These are phyloP conservation scores for Neomorphus geoffroyi DNA, from an alignment of 2,797 vertebrate genomes.

Conservation along the genomic window DNA sequence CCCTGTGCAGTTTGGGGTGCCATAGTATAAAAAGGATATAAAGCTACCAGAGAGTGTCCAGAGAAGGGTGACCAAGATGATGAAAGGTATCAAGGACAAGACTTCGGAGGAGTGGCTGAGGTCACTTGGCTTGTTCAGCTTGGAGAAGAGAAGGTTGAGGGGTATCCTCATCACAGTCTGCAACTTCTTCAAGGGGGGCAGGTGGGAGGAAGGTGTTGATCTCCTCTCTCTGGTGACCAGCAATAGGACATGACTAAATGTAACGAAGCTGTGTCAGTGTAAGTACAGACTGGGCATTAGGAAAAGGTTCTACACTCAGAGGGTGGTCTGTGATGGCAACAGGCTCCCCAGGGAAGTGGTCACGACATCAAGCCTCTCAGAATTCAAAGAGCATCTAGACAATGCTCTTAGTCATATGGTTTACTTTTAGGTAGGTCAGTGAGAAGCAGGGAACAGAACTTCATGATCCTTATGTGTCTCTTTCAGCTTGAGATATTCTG, in stretches of 20 bases:
- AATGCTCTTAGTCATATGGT: background rate
- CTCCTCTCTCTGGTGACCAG: background rate
- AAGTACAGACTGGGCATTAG: background rate
- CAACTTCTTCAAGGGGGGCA: background rate
- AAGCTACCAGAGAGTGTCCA: background rate
- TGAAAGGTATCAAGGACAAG: background rate
- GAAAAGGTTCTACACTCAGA: background rate
- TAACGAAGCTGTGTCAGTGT: background rate
- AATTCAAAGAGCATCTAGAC: background rate
- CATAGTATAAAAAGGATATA: background rate
- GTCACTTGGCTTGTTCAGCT: background rate
- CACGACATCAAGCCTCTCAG: background rate
- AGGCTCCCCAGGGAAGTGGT: background rate
- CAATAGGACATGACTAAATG: rapidly evolving
- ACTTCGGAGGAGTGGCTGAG: rapidly evolving
- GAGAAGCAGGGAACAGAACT: background rate
- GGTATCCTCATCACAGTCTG: rapidly evolving
- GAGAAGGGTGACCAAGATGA: background rate
- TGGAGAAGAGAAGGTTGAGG: background rate
- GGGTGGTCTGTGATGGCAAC: rapidly evolving
- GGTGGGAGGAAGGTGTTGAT: background rate
- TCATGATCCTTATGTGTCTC: no score
- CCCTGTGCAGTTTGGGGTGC: rapidly evolving
- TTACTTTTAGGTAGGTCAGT: background rate
- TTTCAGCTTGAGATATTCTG: background rate